A percentile compares a stretch with the other conserved stretches of the same genome.
Conservation (phyloP, 1,140 invertebrate species). For the Ips typographus region DNA sequence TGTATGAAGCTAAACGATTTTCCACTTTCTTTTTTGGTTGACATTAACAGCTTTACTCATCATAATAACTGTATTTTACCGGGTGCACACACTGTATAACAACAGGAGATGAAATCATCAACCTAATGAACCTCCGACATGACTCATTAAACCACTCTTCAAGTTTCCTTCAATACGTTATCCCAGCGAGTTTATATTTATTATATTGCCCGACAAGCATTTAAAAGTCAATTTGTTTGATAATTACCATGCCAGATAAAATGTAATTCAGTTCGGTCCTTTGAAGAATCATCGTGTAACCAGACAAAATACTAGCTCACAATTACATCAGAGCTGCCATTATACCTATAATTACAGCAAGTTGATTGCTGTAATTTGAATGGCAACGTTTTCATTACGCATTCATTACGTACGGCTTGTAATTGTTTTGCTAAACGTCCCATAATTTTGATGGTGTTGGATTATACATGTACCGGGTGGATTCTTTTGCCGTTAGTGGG, state of each 20-base stretch:
- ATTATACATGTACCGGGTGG: neutral
- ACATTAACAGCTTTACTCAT: no score
- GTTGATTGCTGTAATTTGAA: conserved; percentile 28
- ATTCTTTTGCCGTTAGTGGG: neutral
- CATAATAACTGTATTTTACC: no score
- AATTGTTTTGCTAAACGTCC: conserved; percentile 27
- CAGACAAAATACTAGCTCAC: conserved; percentile 10
- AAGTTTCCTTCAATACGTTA: no score
- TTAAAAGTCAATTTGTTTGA: neutral
- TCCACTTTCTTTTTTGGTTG: no score
- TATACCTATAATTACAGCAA: conserved; percentile 26
- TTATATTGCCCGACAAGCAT: neutral
- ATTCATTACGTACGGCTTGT: conserved; percentile 17
- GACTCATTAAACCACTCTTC: no score
- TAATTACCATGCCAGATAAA: no score
- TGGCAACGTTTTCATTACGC: conserved; percentile 27
- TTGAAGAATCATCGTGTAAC: conserved; percentile 3
- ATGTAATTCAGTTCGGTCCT: no score
- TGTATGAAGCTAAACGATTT: no score
- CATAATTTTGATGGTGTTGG: conserved; percentile 10
- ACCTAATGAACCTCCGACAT: no score
- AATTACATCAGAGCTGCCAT: conserved; percentile 21
- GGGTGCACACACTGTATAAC: no score
- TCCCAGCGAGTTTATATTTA: neutral
- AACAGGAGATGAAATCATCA: no score